Evolutionary conservation across 2,797 vertebrate genomes (phyloP), one percentile per base, ranked within the genome.

Genomic region (Pitangus sulphuratus): DNA sequence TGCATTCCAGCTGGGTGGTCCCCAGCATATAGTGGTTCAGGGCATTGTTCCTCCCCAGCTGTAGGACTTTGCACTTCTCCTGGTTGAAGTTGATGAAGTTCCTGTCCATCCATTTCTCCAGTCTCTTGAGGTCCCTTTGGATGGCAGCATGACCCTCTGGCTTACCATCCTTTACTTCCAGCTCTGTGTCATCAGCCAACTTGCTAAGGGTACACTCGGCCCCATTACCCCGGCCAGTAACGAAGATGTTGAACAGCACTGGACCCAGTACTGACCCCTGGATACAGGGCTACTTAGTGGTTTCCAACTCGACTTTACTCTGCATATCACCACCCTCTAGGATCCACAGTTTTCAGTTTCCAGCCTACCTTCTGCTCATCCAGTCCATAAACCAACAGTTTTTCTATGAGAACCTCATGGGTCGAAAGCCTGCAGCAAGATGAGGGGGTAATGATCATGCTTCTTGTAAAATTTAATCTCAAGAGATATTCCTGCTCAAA

Each of bases 1-100:
- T 44, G 60, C 22, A 69, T 71, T 64, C 25, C 76, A 76, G 25
- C 15, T 62, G 33, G 28, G 11, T 11, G 9, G 24, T 6, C 15
- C 45, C 33, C 50, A 40, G 53, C 0, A 0, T 28, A 24, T 6
- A 4, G 3, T 37, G 21, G 26, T 61, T 21, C 35, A 22, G 8
- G 15, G 37, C 2, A 2, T 8, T 42, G n/a, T 22, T 84, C n/a
- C 31, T 75, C 4, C 22, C 4, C 44, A 50, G 9, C 5, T n/a
- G 30, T 28, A 75, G 30, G 44, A n/a, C 56, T 50, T 18, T 1
- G 57, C 18, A 62, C 3, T 54, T 84, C 16, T 51, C 26, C 51
- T 22, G 9, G 20, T 2, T 53, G 25, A 77, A 69, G 7, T 35
- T 62, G 11, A 24, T 1, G 3, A 53, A 13, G 22, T 3, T 92